Evolutionary conservation across 2,888 invertebrate species (phyloP).

Genomic region (Temnothorax rugatulus): DNA sequence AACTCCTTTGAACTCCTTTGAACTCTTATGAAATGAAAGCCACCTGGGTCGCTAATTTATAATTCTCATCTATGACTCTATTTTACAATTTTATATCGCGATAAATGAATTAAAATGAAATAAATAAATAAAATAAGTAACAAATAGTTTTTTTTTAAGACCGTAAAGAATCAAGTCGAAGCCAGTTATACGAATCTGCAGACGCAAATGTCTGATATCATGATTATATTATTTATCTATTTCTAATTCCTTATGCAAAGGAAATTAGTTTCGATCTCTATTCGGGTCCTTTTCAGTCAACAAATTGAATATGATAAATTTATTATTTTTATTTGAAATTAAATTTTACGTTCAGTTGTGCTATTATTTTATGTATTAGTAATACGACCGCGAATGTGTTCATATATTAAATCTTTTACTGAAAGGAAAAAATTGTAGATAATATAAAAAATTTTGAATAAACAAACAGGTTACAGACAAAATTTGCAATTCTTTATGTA

Average conservation of each 20-base stretch:
- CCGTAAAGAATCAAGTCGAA: not conserved
- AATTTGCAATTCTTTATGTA: too few relatives aligned
- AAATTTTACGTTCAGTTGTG: too few relatives aligned
- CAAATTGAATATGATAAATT: not conserved
- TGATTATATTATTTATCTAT: not conserved
- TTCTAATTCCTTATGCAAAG: not conserved
- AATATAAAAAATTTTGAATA: too few relatives aligned
- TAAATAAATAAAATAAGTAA: not conserved
- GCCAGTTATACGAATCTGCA: not conserved
- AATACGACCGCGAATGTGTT: too few relatives aligned
- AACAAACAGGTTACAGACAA: too few relatives aligned
- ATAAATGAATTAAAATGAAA: not conserved
- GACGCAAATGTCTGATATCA: not conserved
- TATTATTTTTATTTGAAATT: too few relatives aligned
- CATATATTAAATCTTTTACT: too few relatives aligned
- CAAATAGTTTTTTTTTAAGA: not conserved
- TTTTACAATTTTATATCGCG: not conserved
- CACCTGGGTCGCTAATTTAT: not conserved
- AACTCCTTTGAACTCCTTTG: not conserved
- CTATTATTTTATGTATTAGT: too few relatives aligned
- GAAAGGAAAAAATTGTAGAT: too few relatives aligned
- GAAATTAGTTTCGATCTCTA: not conserved
- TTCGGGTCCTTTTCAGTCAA: not conserved
- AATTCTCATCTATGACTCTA: not conserved
- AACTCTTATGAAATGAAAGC: conserved; percentile 8